These are phyloP conservation scores for Glyphotaelius pellucidus DNA, from an alignment of 2,888 invertebrate genomes.

Conservation along the genomic window DNA sequence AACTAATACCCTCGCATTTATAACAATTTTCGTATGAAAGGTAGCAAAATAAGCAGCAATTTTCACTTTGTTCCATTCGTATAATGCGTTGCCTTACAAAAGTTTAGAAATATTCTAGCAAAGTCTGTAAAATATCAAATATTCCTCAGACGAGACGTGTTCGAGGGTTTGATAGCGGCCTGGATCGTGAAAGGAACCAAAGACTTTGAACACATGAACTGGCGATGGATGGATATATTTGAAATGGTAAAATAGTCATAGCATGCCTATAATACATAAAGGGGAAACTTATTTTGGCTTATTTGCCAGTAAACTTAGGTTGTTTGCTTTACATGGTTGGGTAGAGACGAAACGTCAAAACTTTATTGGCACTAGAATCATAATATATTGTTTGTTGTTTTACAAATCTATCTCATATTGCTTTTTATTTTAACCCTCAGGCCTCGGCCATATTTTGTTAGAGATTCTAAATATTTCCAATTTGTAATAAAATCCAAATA, in stretches of 20 bases:
- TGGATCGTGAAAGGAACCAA: slow-evolving; percentile 20
- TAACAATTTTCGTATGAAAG: slow-evolving; percentile 7
- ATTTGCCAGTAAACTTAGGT: slow-evolving; percentile 9
- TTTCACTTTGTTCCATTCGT: slow-evolving; percentile 23
- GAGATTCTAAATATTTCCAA: too few relatives aligned
- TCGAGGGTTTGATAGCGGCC: neutral
- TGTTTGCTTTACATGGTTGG: neutral
- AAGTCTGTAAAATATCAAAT: slow-evolving; percentile 33
- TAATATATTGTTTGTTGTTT: neutral
- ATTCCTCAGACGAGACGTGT: slow-evolving; percentile 8
- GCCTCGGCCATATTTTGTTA: too few relatives aligned
- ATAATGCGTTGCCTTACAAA: slow-evolving; percentile 10
- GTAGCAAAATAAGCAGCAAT: slow-evolving; percentile 13
- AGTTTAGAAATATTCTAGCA: slow-evolving; percentile 29
- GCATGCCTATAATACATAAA: neutral
- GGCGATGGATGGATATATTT: slow-evolving; percentile 22
- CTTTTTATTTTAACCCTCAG: too few relatives aligned
- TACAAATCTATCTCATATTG: neutral
- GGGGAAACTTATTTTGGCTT: slow-evolving; percentile 22
- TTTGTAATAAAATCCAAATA: too few relatives aligned
- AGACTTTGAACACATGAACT: slow-evolving; percentile 38
- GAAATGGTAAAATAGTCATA: slow-evolving; percentile 26
- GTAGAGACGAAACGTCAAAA: neutral
- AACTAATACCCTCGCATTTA: neutral
- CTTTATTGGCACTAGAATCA: neutral